Percentiles rank a stretch among this genome's conserved stretches.
These are phyloP conservation scores for Rhabdornis inornatus DNA, from an alignment of 2,113 vertebrate species.

Conservation along the genomic window DNA sequence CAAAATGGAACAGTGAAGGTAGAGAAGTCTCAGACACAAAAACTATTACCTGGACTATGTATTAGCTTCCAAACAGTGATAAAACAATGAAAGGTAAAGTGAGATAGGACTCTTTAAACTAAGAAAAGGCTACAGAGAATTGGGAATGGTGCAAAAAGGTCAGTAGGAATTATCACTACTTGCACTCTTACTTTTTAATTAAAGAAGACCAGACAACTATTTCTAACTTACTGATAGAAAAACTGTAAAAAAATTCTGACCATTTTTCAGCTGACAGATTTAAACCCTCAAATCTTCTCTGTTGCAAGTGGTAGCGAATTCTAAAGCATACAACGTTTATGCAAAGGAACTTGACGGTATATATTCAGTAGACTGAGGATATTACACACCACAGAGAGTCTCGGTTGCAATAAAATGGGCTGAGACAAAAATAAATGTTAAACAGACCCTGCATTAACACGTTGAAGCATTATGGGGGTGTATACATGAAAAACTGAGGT, in stretches of 20 bases:
- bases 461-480: neutral
- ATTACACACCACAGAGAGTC: neutral
- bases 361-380: neutral
- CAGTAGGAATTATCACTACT: neutral
- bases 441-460: neutral
- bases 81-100: neutral
- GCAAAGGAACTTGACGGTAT: neutral
- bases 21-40: neutral
- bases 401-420: neutral
- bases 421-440: neutral
- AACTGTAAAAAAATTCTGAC: neutral
- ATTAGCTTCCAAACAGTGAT: neutral
- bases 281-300: neutral
- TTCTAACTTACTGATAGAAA: neutral
- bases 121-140: neutral
- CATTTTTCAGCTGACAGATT: neutral
- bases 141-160: neutral
- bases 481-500: neutral
- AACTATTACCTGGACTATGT: neutral
- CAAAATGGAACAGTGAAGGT: neutral
- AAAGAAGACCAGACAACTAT: neutral
- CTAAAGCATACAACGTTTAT: neutral
- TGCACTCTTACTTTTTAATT: neutral
- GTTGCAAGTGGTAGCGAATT: neutral
- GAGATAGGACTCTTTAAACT: neutral